These are phyloP conservation scores for Naja naja DNA, from an alignment of 2,113 vertebrate genomes.

Conservation along the genomic window DNA sequence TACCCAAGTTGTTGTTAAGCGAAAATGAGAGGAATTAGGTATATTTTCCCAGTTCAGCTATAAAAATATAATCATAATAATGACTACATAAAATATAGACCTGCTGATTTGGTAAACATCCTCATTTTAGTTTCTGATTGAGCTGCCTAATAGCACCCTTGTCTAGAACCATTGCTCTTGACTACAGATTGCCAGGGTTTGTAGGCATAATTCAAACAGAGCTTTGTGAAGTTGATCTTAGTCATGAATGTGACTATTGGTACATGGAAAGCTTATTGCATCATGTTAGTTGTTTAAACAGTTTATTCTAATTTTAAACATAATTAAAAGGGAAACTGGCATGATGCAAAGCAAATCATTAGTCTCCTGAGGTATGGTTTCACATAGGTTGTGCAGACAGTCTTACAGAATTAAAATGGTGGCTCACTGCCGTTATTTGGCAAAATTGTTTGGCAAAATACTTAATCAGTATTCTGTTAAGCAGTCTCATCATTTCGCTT, in stretches of 20 bases:
- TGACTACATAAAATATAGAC: background rate
- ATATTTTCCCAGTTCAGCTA: background rate
- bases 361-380: background rate
- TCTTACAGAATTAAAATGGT: background rate
- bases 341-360: background rate
- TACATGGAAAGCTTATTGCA: background rate
- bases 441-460: background rate
- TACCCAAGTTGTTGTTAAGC: background rate
- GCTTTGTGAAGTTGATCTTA: background rate
- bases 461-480: background rate
- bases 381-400: background rate
- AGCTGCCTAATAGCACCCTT: background rate
- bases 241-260: background rate
- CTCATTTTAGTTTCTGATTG: background rate
- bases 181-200: background rate
- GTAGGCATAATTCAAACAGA: background rate
- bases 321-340: background rate
- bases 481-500: background rate
- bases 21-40: background rate
- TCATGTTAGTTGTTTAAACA: background rate
- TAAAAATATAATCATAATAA: background rate
- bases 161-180: background rate
- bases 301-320: background rate
- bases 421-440: background rate
- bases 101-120: background rate